These are phyloP conservation scores for Passer montanus DNA, from an alignment of 2,113 vertebrate species.

Conservation along the genomic window DNA sequence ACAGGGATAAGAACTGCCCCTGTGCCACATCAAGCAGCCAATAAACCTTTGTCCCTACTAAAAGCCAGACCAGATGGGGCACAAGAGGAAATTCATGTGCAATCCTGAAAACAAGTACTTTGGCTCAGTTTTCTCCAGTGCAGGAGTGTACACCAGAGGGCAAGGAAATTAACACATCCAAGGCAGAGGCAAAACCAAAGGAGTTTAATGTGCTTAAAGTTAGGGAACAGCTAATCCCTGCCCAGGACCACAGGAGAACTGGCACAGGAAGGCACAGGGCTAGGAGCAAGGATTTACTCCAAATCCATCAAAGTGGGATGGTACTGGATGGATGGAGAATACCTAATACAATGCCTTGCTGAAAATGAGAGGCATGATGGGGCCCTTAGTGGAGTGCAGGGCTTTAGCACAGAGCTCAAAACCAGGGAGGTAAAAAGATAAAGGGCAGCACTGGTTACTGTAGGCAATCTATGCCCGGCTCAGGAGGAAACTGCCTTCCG, in stretches of 20 bases:
- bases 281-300: constrained; percentile 35
- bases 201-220: constrained; percentile 59
- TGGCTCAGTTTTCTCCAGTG: background rate
- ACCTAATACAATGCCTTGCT: background rate
- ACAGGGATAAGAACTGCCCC: background rate
- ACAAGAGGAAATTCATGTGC: background rate
- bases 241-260: constrained; percentile 21
- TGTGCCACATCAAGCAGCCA: background rate
- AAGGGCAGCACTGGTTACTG: background rate
- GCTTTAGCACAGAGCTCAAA: background rate
- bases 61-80: background rate
- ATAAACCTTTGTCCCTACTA: background rate
- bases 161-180: constrained; percentile 42
- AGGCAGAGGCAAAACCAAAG: constrained; percentile 42
- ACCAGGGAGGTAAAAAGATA: background rate
- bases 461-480: background rate
- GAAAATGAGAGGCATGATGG: background rate
- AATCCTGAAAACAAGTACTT: background rate
- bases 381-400: background rate
- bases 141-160: background rate
- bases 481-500: background rate
- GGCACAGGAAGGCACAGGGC: constrained; percentile 4
- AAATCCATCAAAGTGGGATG: background rate
- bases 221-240: constrained; percentile 21
- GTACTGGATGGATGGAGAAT: background rate